These are phyloP conservation scores for Cheumatopsyche charites DNA, from an alignment of 1,140 invertebrate species.

Conservation along the genomic window DNA sequence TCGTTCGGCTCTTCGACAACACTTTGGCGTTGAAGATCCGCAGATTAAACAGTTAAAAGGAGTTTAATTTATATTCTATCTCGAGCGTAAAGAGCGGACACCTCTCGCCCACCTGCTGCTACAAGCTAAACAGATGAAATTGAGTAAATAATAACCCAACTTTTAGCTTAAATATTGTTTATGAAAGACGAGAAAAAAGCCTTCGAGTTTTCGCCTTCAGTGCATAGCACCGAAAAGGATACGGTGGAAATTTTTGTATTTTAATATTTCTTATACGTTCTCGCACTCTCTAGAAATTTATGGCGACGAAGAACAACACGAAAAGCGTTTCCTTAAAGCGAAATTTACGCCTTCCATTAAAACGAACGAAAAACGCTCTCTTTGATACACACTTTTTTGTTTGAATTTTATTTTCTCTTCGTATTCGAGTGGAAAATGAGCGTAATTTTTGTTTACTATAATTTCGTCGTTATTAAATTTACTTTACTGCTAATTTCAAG, in stretches of 20 bases:
- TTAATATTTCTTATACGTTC: slow-evolving; percentile 11
- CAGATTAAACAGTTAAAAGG: neutral
- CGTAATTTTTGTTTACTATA: neutral
- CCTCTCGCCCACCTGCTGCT: neutral
- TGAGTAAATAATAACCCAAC: slow-evolving; percentile 21
- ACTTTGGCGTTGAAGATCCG: neutral
- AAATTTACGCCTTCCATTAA: slow-evolving; percentile 32
- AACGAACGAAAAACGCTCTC: slow-evolving; percentile 9
- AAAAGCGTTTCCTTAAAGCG: slow-evolving; percentile 11
- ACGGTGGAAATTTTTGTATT: neutral
- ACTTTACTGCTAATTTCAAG: neutral
- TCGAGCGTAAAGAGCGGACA: neutral
- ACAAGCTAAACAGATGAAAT: neutral
- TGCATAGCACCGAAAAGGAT: neutral
- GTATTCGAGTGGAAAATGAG: neutral
- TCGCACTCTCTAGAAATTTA: slow-evolving; percentile 15
- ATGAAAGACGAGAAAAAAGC: slow-evolving; percentile 5
- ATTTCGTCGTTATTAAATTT: slow-evolving; percentile 14
- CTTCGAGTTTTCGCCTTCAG: neutral
- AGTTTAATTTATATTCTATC: slow-evolving; percentile 8
- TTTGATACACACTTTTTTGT: neutral
- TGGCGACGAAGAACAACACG: slow-evolving; percentile 14
- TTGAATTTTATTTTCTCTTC: neutral
- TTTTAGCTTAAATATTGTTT: slow-evolving; percentile 27
- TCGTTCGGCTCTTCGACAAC: too few species aligned